These are phyloP conservation scores for Leptoteleia sp. DNA, from an alignment of 1,140 invertebrate genomes.

Conservation along the genomic window DNA sequence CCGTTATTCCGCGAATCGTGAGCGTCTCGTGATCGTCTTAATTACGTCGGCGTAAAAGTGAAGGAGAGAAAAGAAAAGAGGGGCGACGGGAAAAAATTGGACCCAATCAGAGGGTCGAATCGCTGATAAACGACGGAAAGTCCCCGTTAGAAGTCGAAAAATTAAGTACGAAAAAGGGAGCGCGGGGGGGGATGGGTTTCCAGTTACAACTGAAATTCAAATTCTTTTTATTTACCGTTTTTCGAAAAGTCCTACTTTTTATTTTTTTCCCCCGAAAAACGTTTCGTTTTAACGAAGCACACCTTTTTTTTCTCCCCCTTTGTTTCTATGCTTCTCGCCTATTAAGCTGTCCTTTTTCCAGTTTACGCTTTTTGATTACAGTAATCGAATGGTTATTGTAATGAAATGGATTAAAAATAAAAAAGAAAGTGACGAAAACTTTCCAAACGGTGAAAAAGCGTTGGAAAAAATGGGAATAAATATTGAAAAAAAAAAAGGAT, in stretches of 20 bases:
- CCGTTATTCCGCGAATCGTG: conserved; percentile 68
- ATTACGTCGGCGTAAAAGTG: conserved; percentile 29
- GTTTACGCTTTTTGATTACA: no score
- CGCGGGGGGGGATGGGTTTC: no score
- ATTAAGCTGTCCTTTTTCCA: conserved; percentile 3
- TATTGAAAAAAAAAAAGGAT: no score
- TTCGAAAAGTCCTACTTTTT: conserved; percentile 2
- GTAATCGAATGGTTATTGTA: no score
- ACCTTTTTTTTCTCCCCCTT: conserved; percentile 22
- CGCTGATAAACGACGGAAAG: conserved; percentile 16
- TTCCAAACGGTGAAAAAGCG: no score
- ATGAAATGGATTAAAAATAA: no score
- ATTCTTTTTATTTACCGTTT: no score
- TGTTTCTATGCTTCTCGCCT: conserved; percentile 17
- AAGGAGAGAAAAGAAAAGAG: conserved; percentile 7
- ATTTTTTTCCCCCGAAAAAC: conserved; percentile 2
- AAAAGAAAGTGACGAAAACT: no score
- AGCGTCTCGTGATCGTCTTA: conserved; percentile 52
- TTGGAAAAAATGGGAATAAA: no score
- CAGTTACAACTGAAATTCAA: no score
- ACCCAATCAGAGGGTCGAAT: conserved; percentile 2
- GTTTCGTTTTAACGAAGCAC: neutral
- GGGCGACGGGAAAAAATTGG: neutral
- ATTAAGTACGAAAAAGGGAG: no score
- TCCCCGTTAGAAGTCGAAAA: no score